Conservation (phyloP, 1,140 invertebrate genomes). For the Drosophila elegans region DNA sequence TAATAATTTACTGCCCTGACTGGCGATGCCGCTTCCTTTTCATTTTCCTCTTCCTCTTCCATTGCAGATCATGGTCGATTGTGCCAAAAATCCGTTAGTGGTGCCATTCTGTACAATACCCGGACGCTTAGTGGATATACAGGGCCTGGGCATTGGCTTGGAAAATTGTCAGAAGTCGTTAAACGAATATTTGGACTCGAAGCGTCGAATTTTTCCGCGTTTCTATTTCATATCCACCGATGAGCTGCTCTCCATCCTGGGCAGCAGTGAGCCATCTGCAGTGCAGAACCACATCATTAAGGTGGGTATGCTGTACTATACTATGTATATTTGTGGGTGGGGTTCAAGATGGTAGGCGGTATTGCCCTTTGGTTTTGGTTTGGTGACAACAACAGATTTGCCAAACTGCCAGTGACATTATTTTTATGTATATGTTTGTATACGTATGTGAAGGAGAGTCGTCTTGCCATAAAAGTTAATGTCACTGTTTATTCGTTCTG, state of each 20-base stretch:
- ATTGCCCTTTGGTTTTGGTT: conserved; percentile 2
- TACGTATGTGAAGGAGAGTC: conserved; percentile 28
- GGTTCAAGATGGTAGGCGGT: conserved; percentile 6
- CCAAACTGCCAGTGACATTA: conserved; percentile 78
- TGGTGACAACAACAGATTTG: conserved; percentile 79
- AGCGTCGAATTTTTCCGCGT: conserved; percentile 93
- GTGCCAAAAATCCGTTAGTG: conserved; percentile 91
- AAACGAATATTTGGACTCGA: conserved; percentile 94
- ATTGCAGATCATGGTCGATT: conserved; percentile 92
- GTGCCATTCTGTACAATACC: conserved; percentile 90
- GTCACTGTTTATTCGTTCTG: conserved; percentile 83
- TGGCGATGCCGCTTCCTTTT: conserved; percentile 37
- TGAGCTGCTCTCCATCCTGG: conserved; percentile 95
- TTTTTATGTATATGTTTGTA: conserved; percentile 68
- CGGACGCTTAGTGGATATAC: conserved; percentile 91
- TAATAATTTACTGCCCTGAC: conserved; percentile 76
- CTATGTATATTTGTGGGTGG: conserved; percentile 2
- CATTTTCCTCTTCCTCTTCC: conserved; percentile 40
- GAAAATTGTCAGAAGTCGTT: conserved; percentile 96
- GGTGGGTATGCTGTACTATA: conserved; percentile 85
- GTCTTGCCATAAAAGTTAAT: conserved; percentile 81
- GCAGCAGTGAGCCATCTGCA: conserved; percentile 91
- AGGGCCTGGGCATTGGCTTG: conserved; percentile 89
- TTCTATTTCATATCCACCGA: conserved; percentile 98
- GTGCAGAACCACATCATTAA: conserved; percentile 97